A percentile compares a stretch with the other conserved stretches of the same genome.
Conservation (phyloP, 2,113 vertebrate species). For the Mungos mungo region DNA sequence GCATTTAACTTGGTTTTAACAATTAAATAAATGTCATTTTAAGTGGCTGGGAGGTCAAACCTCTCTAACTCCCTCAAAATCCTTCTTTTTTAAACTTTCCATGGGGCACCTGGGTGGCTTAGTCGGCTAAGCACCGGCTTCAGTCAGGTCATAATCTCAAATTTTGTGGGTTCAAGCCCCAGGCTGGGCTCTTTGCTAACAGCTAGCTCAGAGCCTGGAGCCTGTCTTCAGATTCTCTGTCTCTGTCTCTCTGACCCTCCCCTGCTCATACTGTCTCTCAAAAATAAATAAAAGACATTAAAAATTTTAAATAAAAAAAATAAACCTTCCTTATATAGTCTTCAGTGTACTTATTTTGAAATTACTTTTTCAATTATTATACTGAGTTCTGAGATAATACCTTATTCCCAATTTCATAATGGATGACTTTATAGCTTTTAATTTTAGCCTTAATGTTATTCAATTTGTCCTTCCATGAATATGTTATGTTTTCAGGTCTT, state of each 20-base stretch:
- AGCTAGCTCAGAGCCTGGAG: no score
- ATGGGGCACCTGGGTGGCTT: no score
- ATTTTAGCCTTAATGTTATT: neutral
- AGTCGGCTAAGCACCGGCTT: no score
- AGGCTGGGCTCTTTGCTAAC: no score
- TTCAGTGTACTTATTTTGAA: neutral
- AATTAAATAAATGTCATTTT: slow-evolving; percentile 39
- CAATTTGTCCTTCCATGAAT: neutral
- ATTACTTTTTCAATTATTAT: neutral
- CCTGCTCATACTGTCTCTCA: no score
- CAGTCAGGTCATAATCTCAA: no score
- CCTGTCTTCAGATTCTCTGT: no score
- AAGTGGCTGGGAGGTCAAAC: neutral
- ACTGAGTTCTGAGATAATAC: neutral
- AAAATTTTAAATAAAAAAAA: no score
- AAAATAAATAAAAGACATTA: no score
- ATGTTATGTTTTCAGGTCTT: neutral
- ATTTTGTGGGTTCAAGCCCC: no score
- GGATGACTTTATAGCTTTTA: neutral
- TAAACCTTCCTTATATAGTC: neutral
- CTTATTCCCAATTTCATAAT: neutral
- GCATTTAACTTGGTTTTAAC: neutral
- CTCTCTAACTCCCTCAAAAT: neutral
- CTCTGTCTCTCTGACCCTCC: no score
- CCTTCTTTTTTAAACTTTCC: neutral